Percentiles rank a stretch among this genome's conserved stretches.
Evolutionary conservation across 2,888 invertebrate genomes (phyloP).

Genomic region (Antitype chi): DNA sequence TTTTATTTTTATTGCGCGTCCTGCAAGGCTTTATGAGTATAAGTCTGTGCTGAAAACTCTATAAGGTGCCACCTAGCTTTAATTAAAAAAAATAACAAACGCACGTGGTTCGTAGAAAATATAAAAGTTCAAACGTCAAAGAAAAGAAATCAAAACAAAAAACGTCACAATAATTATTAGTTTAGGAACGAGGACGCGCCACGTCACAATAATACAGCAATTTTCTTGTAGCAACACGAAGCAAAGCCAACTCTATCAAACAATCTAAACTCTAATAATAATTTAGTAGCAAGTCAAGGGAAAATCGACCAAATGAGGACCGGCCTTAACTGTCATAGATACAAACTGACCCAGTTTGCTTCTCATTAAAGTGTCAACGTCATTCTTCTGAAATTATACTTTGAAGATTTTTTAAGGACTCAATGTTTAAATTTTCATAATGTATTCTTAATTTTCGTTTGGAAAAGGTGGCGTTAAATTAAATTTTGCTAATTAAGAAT

Average conservation of each 20-base stretch:
- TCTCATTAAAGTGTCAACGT: conserved; percentile 64
- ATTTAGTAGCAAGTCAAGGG: conserved; percentile 55
- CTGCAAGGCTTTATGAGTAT: neutral
- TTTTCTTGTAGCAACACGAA: conserved; percentile 25
- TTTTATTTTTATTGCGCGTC: conserved; percentile 40
- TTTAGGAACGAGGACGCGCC: conserved; percentile 19
- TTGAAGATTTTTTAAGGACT: conserved; percentile 47
- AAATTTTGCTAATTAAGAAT: conserved; percentile 36
- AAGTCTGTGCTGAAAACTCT: conserved; percentile 2
- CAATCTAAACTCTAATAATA: conserved; percentile 55
- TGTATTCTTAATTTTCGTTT: conserved; percentile 38
- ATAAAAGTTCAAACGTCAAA: conserved; percentile 9
- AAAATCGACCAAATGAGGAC: conserved; percentile 56
- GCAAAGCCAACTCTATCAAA: conserved; percentile 40
- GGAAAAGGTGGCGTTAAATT: conserved; percentile 18
- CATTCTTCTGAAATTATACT: conserved; percentile 56
- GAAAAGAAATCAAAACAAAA: conserved; percentile 24
- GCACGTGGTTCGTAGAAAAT: conserved; percentile 5
- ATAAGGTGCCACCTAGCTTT: neutral
- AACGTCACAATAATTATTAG: conserved; percentile 24
- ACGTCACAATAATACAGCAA: conserved; percentile 35
- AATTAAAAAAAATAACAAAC: conserved; percentile 22
- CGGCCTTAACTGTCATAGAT: conserved; percentile 58
- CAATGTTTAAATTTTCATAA: conserved; percentile 43
- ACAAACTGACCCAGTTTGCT: conserved; percentile 64